Evolutionary conservation across 2,113 vertebrate genomes (phyloP).

Genomic region (Thermophis baileyi): DNA sequence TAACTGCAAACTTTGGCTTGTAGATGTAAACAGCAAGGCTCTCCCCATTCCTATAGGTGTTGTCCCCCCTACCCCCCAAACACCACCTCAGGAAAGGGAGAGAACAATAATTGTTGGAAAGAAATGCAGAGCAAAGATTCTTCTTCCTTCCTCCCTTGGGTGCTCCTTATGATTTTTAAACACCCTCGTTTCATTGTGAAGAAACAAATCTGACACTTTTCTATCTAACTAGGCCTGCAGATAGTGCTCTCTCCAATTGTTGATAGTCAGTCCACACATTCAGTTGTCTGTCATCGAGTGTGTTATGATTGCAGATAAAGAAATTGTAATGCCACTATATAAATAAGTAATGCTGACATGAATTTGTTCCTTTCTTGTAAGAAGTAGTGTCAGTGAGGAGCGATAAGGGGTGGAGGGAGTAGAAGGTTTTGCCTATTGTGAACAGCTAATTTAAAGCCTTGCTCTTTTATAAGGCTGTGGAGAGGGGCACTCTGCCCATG

Average conservation of each 20-base stretch:
- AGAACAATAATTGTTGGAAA: neutral
- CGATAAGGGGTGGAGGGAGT: neutral
- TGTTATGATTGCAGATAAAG: neutral
- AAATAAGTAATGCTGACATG: neutral
- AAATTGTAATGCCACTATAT: neutral
- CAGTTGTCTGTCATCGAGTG: neutral
- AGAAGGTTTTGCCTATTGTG: neutral
- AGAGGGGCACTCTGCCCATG: neutral
- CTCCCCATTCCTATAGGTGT: neutral
- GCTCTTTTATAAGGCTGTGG: neutral
- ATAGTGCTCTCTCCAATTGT: neutral
- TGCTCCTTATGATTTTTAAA: neutral
- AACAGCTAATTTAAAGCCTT: neutral
- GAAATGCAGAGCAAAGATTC: neutral
- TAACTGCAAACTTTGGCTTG: neutral
- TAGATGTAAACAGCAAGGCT: neutral
- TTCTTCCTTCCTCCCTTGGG: neutral
- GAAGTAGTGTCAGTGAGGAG: neutral
- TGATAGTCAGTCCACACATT: neutral
- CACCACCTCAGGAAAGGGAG: neutral
- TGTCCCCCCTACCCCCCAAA: neutral
- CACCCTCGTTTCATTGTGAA: neutral
- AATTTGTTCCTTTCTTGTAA: neutral
- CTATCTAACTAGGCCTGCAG: neutral
- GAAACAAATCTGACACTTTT: neutral